Evolutionary conservation across 2,888 invertebrate species (phyloP).

Genomic region (Tiphia femorata): DNA sequence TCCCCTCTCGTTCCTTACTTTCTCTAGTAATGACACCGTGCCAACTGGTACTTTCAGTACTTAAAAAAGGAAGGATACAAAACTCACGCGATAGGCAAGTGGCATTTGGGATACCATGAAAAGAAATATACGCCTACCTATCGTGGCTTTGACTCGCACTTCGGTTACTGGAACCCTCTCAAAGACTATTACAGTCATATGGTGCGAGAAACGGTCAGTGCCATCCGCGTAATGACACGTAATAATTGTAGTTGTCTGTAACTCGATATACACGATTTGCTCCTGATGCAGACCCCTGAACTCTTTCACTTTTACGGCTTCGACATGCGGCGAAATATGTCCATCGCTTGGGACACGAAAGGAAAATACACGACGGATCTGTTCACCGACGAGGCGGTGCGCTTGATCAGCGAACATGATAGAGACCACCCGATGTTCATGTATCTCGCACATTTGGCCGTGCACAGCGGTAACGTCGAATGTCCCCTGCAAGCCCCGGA

Average conservation of each 20-base stretch:
- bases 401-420: conserved; percentile 71
- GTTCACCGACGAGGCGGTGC: conserved; percentile 77
- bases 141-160: conserved; percentile 85
- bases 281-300: no score
- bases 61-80: conserved; percentile 78
- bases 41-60: no score
- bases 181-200: conserved; percentile 82
- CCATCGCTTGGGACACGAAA: conserved; percentile 70
- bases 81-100: conserved; percentile 90
- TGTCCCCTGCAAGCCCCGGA: conserved; percentile 80
- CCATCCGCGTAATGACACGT: no score
- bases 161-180: conserved; percentile 83
- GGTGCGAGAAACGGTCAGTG: conserved; percentile 69
- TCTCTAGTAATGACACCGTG: no score
- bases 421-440: conserved; percentile 75
- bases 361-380: conserved; percentile 77
- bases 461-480: conserved; percentile 76
- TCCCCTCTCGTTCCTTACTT: no score
- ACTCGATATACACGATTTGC: no score
- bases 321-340: conserved; percentile 75
- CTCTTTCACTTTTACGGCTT: conserved; percentile 70
- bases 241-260: not conserved
- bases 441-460: conserved; percentile 78
- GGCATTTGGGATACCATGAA: conserved; percentile 87
- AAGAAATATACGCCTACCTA: conserved; percentile 79